Conservation (phyloP, 2,888 invertebrate species). For the Lycia hirtaria region DNA sequence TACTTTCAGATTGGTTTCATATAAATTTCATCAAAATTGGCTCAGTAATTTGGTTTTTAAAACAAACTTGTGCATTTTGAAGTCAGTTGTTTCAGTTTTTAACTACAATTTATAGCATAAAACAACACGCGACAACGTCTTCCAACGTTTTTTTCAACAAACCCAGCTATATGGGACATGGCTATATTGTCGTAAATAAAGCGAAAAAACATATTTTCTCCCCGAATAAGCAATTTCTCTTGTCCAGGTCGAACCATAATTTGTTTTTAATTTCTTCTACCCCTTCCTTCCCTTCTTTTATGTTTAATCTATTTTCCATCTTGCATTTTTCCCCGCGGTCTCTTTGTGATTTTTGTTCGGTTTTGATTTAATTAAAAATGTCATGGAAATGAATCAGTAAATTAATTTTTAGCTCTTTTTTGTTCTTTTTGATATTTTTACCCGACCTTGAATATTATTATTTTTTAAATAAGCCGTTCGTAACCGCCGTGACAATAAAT, state of each 20-base stretch:
- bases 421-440: not conserved
- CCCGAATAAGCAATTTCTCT: slow-evolving; percentile 15
- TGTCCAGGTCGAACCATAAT: slow-evolving; percentile 36
- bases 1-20: no score
- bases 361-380: slow-evolving; percentile 35
- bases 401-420: slow-evolving; percentile 9
- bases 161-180: no score
- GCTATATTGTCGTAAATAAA: slow-evolving; percentile 22
- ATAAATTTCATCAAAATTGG: no score
- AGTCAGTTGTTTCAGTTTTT: no score
- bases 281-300: slow-evolving; percentile 29
- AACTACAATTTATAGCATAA: no score
- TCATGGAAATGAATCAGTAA: slow-evolving; percentile 28
- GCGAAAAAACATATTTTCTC: slow-evolving; percentile 31
- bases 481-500: no score
- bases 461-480: no score
- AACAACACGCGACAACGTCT: no score
- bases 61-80: no score
- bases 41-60: no score
- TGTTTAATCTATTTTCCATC: slow-evolving; percentile 35
- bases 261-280: slow-evolving; percentile 41
- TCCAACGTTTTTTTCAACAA: slow-evolving; percentile 1
- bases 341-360: slow-evolving; percentile 31
- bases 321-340: slow-evolving; percentile 33
- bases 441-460: no score